Evolutionary conservation across 2,888 invertebrate species (phyloP), one percentile per base, ranked within the genome.

Genomic region (Noctua janthina): DNA sequence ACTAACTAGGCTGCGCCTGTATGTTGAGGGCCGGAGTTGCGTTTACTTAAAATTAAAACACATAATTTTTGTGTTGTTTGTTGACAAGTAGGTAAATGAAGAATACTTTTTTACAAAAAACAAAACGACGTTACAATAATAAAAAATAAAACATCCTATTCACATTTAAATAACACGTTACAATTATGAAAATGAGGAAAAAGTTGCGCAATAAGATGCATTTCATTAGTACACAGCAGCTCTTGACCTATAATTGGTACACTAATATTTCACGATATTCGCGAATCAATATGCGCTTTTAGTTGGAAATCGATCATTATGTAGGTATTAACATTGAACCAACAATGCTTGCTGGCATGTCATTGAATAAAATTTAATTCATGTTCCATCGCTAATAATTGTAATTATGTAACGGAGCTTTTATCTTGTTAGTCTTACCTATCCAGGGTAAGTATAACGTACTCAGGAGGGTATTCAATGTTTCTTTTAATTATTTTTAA

Each of bases 361-460:
- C 74, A 83, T 74, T 83, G 72, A 72, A 83, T 83, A 23, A 67
- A 59, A 79, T 75, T 83, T 56, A 83, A 83, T 76, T 76, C n/a
- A 79, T 67, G 20, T n/a, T 29, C 39, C 5, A 17, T 81, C 13
- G 49, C 46, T 49, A 49, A 49, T 49, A 49, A 13, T 49, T 49
- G 49, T 49, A 49, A 4, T 49, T 49, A 3, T 15, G 49, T 49
- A 64, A 17, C 51, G 51, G 20, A 51, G 51, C 17, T 0, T 51
- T 51, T 51, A 51, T 51, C 51, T 51, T 15, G 49, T 15, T 51
- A 51, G 15, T 15, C 49, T 51, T 35, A 35, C 23, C 23, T 2
- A 2, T 20, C 17, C 20, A 20, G 54, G 54, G 54, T 54, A 51
- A 51, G 17, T 29, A 29, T 29, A 29, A 29, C 29, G 29, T 29